Conservation (phyloP, 53 echinoderm and acorn worm genomes). For the Echinometra lucunter region DNA sequence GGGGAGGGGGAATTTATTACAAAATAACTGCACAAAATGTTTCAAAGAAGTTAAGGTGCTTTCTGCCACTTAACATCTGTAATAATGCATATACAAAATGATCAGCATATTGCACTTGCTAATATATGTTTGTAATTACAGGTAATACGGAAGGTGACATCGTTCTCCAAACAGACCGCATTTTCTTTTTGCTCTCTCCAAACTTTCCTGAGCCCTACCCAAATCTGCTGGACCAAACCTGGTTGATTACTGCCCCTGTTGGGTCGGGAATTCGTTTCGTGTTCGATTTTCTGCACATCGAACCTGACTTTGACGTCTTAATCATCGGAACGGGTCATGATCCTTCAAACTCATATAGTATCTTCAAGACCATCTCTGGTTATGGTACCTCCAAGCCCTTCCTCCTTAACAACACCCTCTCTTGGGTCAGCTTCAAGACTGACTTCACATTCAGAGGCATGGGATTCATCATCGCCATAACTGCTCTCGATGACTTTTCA, state of each 20-base stretch:
- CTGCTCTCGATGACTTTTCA: background rate
- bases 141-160: background rate
- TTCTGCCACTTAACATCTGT: no score
- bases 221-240: background rate
- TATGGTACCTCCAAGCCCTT: background rate
- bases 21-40: no score
- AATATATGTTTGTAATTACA: no score
- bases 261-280: background rate
- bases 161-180: background rate
- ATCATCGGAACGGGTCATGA: background rate
- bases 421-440: slow-evolving; percentile 23
- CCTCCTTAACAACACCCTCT: no score
- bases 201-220: slow-evolving; percentile 10
- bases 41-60: no score
- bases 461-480: slow-evolving; percentile 18
- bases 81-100: no score
- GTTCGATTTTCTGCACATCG: background rate
- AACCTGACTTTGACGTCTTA: background rate
- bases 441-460: background rate
- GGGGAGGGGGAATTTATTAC: no score
- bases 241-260: slow-evolving; percentile 36
- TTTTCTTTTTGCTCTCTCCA: slow-evolving; percentile 19
- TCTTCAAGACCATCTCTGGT: background rate
- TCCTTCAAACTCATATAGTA: background rate
- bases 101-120: no score